A percentile compares a stretch with the other conserved stretches of the same genome.
These are phyloP conservation scores for Odontomyia ornata DNA, from an alignment of 2,888 invertebrate genomes.

Conservation along the genomic window DNA sequence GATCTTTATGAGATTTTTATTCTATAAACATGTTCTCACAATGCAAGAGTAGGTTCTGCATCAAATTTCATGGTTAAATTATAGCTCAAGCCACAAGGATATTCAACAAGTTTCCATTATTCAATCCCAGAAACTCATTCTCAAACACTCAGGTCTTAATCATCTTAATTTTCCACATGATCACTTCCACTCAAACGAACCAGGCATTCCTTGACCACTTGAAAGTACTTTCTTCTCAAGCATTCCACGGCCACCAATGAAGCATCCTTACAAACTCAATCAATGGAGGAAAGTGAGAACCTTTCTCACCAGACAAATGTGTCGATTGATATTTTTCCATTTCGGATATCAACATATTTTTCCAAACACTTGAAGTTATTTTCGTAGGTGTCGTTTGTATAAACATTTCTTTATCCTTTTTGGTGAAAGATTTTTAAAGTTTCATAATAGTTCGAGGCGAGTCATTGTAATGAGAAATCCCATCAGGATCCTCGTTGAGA, in stretches of 20 bases:
- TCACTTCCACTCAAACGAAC: not conserved
- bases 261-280: not conserved
- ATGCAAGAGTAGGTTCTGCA: too few relatives aligned
- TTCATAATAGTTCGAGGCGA: not conserved
- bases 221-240: conserved; percentile 22
- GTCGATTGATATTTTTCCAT: conserved; percentile 38
- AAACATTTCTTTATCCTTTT: conserved; percentile 30
- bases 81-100: too few relatives aligned
- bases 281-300: conserved; percentile 14
- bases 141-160: not conserved
- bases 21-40: too few relatives aligned
- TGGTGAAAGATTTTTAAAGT: conserved; percentile 32
- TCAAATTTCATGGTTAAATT: too few relatives aligned
- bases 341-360: conserved; percentile 9
- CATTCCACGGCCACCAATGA: conserved; percentile 34
- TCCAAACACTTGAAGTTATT: conserved; percentile 38
- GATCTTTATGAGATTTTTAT: too few relatives aligned
- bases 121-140: too few relatives aligned
- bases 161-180: conserved; percentile 28
- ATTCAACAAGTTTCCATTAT: too few relatives aligned
- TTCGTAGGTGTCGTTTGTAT: conserved; percentile 40
- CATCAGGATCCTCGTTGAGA: conserved; percentile 17
- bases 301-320: conserved; percentile 30
- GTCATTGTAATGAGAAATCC: conserved; percentile 8
- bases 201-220: not conserved